Evolutionary conservation across 2,113 vertebrate genomes (phyloP).

Genomic region (Colius striatus): DNA sequence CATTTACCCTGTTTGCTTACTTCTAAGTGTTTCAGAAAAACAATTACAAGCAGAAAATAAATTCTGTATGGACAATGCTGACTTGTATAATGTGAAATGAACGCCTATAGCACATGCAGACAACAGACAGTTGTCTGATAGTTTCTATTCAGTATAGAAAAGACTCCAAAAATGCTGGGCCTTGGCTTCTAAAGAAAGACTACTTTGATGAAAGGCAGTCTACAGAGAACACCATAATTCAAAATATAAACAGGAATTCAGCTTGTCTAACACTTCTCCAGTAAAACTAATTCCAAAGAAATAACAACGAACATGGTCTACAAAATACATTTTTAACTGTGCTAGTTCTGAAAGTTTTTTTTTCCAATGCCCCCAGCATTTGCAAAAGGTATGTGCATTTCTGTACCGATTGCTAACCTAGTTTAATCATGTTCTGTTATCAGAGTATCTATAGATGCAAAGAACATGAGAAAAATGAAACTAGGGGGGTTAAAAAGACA

Average conservation of each 20-base stretch:
- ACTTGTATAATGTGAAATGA: neutral
- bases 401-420: neutral
- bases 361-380: neutral
- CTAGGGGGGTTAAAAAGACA: neutral
- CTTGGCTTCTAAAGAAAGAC: neutral
- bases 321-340: neutral
- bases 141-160: neutral
- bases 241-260: neutral
- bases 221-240: neutral
- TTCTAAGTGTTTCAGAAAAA: neutral
- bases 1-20: neutral
- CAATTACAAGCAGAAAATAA: neutral
- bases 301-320: neutral
- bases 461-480: neutral
- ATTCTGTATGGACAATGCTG: neutral
- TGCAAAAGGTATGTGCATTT: neutral
- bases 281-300: neutral
- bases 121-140: too few species aligned
- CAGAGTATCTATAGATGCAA: accelerated
- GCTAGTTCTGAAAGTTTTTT: neutral
- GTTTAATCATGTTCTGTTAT: neutral
- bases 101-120: neutral
- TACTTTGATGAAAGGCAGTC: neutral
- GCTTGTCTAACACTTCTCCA: neutral
- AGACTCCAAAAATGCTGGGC: neutral